Conservation (phyloP, 2,888 invertebrate species). For the Tachina fera region DNA sequence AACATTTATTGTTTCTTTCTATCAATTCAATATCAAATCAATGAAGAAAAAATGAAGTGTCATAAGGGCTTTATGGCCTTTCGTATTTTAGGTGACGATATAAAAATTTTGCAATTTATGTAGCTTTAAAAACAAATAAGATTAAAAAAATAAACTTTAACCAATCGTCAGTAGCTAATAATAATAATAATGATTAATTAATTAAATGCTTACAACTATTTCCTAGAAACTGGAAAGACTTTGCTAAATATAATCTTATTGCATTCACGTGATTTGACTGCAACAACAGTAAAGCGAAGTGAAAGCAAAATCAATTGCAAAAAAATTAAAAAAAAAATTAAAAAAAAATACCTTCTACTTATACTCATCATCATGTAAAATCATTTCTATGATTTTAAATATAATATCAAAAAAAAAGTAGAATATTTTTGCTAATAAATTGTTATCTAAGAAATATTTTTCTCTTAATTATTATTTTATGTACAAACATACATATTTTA, state of each 20-base stretch:
- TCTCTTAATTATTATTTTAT: too few relatives aligned
- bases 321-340: neutral
- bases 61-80: too few relatives aligned
- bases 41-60: too few relatives aligned
- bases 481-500: too few relatives aligned
- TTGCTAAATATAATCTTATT: constrained; percentile 23
- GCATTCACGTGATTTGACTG: constrained; percentile 13
- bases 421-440: too few relatives aligned
- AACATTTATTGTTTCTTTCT: too few relatives aligned
- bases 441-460: too few relatives aligned
- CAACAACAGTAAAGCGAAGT: neutral
- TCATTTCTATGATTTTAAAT: neutral
- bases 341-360: neutral
- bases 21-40: too few relatives aligned
- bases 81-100: too few relatives aligned
- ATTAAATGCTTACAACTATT: neutral
- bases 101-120: too few relatives aligned
- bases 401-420: too few relatives aligned
- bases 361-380: neutral
- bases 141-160: neutral
- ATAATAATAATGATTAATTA: neutral
- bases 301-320: neutral
- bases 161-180: neutral
- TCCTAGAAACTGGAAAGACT: neutral
- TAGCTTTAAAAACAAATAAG: too few relatives aligned